These are phyloP conservation scores for Formica aserva DNA, from an alignment of 2,888 invertebrate genomes.

Conservation along the genomic window DNA sequence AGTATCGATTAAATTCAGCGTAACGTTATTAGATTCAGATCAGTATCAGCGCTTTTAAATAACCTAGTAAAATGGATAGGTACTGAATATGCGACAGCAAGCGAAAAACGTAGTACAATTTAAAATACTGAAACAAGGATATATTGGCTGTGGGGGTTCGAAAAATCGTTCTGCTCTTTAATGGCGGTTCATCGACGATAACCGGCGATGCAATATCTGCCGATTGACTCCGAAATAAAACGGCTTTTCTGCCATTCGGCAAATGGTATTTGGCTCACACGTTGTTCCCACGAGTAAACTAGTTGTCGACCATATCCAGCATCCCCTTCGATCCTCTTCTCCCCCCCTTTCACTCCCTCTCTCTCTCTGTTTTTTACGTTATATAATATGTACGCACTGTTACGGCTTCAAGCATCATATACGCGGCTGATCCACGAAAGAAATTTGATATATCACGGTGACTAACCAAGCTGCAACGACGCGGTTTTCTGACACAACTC, in stretches of 20 bases:
- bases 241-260: conserved; percentile 51
- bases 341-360: conserved; percentile 7
- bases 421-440: conserved; percentile 62
- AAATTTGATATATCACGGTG: conserved; percentile 67
- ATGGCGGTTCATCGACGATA: conserved; percentile 27
- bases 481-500: background rate
- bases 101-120: background rate
- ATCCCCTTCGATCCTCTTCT: background rate
- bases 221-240: conserved; percentile 66
- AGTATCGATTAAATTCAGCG: conserved; percentile 1
- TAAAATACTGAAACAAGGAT: conserved; percentile 10
- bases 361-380: background rate
- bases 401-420: conserved; percentile 71
- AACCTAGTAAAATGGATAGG: background rate
- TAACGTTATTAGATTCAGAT: conserved; percentile 9
- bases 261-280: conserved; percentile 37
- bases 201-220: conserved; percentile 61
- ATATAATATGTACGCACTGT: conserved; percentile 56
- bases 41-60: conserved; percentile 3
- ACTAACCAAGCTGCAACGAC: background rate
- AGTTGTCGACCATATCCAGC: conserved; percentile 27
- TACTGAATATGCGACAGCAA: background rate
- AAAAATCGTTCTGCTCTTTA: conserved; percentile 29
- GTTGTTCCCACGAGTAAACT: conserved; percentile 63
- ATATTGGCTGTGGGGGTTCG: background rate